These are phyloP conservation scores for Sitobion miscanthi DNA, from an alignment of 1,140 invertebrate genomes.

Conservation along the genomic window DNA sequence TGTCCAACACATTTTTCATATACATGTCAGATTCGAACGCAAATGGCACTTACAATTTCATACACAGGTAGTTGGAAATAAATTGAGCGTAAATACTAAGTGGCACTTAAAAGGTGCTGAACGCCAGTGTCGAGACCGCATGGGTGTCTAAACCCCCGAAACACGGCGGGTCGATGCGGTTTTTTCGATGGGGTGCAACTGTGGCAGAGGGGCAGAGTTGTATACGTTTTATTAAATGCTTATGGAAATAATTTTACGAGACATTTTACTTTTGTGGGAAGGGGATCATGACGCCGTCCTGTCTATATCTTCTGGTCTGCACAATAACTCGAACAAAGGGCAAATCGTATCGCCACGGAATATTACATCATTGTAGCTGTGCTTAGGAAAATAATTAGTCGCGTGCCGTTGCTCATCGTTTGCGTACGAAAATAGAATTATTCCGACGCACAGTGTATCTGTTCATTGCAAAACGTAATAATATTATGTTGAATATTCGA, in stretches of 20 bases:
- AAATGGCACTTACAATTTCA: neutral
- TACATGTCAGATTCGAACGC: neutral
- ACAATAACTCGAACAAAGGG: neutral
- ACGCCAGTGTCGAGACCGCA: too few relatives aligned
- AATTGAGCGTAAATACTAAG: neutral
- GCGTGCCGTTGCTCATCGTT: neutral
- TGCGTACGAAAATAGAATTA: neutral
- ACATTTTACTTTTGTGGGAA: neutral
- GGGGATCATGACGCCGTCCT: neutral
- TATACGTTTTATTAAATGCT: neutral
- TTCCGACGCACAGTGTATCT: neutral
- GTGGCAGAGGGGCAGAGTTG: neutral
- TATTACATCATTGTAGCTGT: neutral
- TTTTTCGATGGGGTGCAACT: neutral
- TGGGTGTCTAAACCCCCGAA: neutral
- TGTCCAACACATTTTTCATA: neutral
- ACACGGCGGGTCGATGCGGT: neutral
- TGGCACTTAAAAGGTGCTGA: neutral
- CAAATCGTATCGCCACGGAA: neutral
- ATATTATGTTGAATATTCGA: neutral
- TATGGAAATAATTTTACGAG: neutral
- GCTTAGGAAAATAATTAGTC: constrained; percentile 6
- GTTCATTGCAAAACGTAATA: constrained; percentile 6
- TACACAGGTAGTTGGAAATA: neutral
- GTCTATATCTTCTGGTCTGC: neutral